These are phyloP conservation scores for Vanessa tameamea DNA, from an alignment of 1,140 invertebrate genomes.

Conservation along the genomic window DNA sequence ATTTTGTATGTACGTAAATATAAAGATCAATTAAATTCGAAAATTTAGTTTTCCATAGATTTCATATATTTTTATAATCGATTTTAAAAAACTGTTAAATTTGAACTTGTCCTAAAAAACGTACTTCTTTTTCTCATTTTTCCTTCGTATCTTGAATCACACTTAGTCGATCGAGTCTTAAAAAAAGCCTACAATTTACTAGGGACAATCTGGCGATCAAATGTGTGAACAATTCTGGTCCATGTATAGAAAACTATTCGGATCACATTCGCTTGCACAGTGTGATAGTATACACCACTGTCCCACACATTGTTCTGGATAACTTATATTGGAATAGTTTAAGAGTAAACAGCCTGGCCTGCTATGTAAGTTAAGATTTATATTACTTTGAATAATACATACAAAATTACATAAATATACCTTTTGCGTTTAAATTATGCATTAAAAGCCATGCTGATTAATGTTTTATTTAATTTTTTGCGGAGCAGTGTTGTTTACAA, in stretches of 20 bases:
- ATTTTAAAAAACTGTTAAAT: too few species aligned
- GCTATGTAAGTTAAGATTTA: slow-evolving; percentile 33
- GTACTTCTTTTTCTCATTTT: background rate
- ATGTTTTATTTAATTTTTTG: background rate
- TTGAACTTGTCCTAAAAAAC: too few species aligned
- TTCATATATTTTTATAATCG: too few species aligned
- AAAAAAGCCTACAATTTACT: slow-evolving; percentile 14
- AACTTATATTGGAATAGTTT: slow-evolving; percentile 76
- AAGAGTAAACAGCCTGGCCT: slow-evolving; percentile 55
- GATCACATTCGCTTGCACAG: slow-evolving; percentile 37
- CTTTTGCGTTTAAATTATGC: background rate
- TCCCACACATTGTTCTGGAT: slow-evolving; percentile 76
- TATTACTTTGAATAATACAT: slow-evolving; percentile 21
- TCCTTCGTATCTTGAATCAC: background rate
- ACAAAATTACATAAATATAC: background rate
- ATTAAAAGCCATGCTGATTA: background rate
- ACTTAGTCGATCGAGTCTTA: background rate
- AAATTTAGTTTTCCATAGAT: background rate
- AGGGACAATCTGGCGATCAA: slow-evolving; percentile 27
- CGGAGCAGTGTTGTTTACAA: slow-evolving; percentile 50
- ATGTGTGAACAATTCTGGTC: slow-evolving; percentile 41
- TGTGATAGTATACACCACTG: slow-evolving; percentile 31
- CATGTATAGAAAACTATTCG: slow-evolving; percentile 26
- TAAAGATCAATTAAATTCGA: background rate
- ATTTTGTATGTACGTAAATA: background rate